Evolutionary conservation across 2,797 vertebrate species (phyloP).

Genomic region (Hipposideros larvatus): DNA sequence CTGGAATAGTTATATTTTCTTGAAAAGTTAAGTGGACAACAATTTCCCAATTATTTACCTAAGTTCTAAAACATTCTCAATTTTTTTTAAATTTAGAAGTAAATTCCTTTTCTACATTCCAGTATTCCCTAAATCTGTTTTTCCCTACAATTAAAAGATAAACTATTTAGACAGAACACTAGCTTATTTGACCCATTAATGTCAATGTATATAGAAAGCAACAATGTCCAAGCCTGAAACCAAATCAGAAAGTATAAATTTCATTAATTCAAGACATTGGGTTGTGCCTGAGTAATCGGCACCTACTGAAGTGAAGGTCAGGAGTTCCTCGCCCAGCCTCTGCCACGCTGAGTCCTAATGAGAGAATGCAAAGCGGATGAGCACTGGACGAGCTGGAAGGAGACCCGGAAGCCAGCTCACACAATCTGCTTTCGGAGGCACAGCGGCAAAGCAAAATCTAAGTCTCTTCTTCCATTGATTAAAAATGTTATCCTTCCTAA

Average conservation of each 20-base stretch:
- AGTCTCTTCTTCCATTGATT: neutral
- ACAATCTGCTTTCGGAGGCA: neutral
- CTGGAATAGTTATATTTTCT: neutral
- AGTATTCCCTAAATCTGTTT: constrained; percentile 19
- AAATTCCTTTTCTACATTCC: neutral
- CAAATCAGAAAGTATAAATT: neutral
- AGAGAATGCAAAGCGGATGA: neutral
- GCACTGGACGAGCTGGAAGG: neutral
- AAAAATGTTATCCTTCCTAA: neutral
- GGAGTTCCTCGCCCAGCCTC: neutral
- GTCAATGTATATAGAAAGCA: neutral
- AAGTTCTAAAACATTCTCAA: neutral
- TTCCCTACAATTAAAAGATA: neutral
- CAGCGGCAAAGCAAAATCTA: neutral
- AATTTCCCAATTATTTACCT: neutral
- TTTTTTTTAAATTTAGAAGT: neutral
- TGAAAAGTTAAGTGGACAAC: neutral
- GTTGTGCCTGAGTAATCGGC: neutral
- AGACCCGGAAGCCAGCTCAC: neutral
- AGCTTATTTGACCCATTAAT: neutral
- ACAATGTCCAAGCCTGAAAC: neutral
- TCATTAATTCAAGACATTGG: constrained; percentile 4
- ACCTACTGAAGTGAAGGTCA: neutral
- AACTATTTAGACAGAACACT: constrained; percentile 6
- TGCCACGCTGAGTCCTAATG: neutral